These are phyloP conservation scores for Proterorhinus semilunaris DNA, from an alignment of 2,113 vertebrate genomes.

Conservation along the genomic window DNA sequence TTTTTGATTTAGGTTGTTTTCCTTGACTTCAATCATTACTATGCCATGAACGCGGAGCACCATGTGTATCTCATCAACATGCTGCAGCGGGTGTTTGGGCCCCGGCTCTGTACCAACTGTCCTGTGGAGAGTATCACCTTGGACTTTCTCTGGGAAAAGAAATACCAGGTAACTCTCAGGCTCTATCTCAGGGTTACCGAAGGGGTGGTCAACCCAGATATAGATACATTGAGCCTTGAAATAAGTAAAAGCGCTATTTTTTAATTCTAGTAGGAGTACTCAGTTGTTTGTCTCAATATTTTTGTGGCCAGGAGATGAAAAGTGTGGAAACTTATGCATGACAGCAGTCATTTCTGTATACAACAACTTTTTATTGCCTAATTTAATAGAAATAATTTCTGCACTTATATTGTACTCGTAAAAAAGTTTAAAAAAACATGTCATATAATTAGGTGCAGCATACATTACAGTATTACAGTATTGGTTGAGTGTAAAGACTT, in stretches of 20 bases:
- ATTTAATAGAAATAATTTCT: too few species aligned
- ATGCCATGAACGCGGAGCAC: constrained; percentile 90
- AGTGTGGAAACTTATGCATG: not conserved
- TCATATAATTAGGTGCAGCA: too few species aligned
- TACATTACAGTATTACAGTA: not conserved
- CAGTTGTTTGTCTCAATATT: too few species aligned
- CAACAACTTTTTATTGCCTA: too few species aligned
- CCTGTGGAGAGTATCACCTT: constrained; percentile 86
- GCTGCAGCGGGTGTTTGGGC: constrained; percentile 86
- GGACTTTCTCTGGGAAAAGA: constrained; percentile 87
- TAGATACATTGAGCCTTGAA: too few species aligned
- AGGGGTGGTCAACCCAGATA: too few species aligned
- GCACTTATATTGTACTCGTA: too few species aligned
- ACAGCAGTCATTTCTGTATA: too few species aligned
- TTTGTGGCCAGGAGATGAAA: not conserved
- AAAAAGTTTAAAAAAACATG: too few species aligned
- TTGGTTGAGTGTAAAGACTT: not conserved
- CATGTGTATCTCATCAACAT: constrained; percentile 83
- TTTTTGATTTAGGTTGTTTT: constrained; percentile 81
- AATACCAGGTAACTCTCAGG: constrained; percentile 80
- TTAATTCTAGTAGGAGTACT: too few species aligned
- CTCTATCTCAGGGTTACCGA: too few species aligned
- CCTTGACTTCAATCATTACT: constrained; percentile 98
- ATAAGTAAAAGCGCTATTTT: too few species aligned
- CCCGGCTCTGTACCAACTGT: constrained; percentile 82